These are phyloP conservation scores for Nomia melanderi DNA, from an alignment of 1,140 invertebrate genomes.

Conservation along the genomic window DNA sequence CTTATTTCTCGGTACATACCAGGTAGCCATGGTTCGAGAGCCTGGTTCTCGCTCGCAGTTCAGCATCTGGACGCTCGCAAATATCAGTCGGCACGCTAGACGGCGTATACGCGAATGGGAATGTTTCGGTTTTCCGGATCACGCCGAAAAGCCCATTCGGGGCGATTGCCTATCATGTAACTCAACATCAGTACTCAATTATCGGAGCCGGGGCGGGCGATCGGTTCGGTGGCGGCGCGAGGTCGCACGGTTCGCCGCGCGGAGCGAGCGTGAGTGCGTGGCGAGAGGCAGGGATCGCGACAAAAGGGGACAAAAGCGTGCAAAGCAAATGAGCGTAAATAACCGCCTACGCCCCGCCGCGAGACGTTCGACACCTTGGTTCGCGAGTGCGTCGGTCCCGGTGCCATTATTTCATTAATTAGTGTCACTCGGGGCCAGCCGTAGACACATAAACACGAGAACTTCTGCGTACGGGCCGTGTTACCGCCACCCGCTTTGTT, in stretches of 20 bases:
- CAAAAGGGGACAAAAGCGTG: conserved; percentile 65
- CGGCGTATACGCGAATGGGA: too few relatives aligned
- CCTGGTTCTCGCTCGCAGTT: too few relatives aligned
- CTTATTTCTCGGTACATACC: too few relatives aligned
- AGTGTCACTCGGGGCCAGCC: conserved; percentile 70
- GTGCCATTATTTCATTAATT: conserved; percentile 78
- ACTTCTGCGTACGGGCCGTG: conserved; percentile 67
- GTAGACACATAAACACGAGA: conserved; percentile 69
- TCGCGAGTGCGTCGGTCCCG: conserved; percentile 53
- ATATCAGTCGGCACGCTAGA: too few relatives aligned
- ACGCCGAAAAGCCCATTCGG: too few relatives aligned
- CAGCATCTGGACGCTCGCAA: too few relatives aligned
- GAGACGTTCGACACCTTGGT: conserved; percentile 72
- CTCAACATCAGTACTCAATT: conserved; percentile 20
- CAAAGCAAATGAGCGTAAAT: conserved; percentile 78
- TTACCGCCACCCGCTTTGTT: conserved; percentile 68
- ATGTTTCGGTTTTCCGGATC: too few relatives aligned
- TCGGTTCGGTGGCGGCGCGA: conserved; percentile 47
- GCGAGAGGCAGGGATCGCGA: conserved; percentile 24
- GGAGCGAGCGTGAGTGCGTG: neutral
- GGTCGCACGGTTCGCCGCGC: conserved; percentile 46
- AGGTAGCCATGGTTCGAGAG: too few relatives aligned
- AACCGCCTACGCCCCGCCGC: conserved; percentile 73
- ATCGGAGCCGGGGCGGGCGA: neutral
- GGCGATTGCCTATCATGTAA: too few relatives aligned